Conservation (phyloP, 2,888 invertebrate species). For the Tetragonula carbonaria region DNA sequence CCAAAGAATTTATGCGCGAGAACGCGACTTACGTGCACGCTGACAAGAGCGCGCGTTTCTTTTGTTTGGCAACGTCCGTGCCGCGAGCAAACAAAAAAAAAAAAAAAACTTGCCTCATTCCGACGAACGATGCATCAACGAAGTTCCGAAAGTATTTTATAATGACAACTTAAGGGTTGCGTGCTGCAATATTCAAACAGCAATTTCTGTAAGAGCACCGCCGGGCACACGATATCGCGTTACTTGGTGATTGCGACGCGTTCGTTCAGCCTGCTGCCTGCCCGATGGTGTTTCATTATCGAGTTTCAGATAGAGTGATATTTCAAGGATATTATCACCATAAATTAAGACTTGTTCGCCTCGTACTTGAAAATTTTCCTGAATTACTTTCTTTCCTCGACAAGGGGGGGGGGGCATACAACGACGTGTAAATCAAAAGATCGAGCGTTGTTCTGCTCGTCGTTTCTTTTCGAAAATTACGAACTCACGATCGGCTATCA, state of each 20-base stretch:
- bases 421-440: background rate
- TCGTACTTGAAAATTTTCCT: slow-evolving; percentile 15
- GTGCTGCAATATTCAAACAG: slow-evolving; percentile 50
- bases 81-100: background rate
- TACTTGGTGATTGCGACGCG: slow-evolving; percentile 36
- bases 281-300: slow-evolving; percentile 53
- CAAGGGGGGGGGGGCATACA: too few species aligned
- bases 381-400: slow-evolving; percentile 10
- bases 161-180: slow-evolving; percentile 41
- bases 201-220: slow-evolving; percentile 51
- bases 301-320: slow-evolving; percentile 46
- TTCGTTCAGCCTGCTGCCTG: slow-evolving; percentile 16
- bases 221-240: slow-evolving; percentile 48
- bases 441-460: background rate
- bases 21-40: background rate
- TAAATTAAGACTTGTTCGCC: slow-evolving; percentile 41
- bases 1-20: background rate
- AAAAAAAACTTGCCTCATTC: background rate
- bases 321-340: slow-evolving; percentile 52
- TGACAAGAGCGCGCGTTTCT: background rate
- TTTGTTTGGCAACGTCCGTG: background rate
- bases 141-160: slow-evolving; percentile 36
- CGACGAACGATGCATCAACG: background rate
- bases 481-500: background rate
- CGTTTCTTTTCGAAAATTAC: background rate